Evolutionary conservation across 2,888 invertebrate species (phyloP).

Genomic region (Andrena chrysosceles): DNA sequence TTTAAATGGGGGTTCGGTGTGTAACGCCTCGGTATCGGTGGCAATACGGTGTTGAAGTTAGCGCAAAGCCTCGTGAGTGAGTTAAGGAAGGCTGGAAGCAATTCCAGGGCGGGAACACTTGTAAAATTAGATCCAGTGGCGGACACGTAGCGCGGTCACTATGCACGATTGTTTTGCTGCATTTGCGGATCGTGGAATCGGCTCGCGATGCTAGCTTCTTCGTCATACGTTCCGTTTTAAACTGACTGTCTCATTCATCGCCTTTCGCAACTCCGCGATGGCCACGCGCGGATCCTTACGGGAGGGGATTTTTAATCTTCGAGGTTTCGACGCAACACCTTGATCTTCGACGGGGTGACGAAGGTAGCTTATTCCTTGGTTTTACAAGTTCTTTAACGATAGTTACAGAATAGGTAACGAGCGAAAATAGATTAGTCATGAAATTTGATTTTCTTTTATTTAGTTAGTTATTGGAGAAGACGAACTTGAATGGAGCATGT

Average conservation of each 20-base stretch:
- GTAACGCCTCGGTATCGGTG: too few relatives aligned
- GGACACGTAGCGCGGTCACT: slow-evolving; percentile 28
- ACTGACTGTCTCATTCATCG: slow-evolving; percentile 63
- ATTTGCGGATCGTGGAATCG: slow-evolving; percentile 40
- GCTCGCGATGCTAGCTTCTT: slow-evolving; percentile 46
- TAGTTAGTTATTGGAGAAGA: neutral
- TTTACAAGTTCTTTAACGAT: neutral
- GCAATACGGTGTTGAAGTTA: neutral
- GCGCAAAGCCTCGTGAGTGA: too few relatives aligned
- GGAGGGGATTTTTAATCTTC: slow-evolving; percentile 30
- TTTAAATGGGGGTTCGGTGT: too few relatives aligned
- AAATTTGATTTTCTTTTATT: neutral
- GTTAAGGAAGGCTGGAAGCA: neutral
- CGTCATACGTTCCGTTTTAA: slow-evolving; percentile 71
- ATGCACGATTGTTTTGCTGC: slow-evolving; percentile 58
- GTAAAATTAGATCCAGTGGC: slow-evolving; percentile 39
- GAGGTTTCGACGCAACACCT: slow-evolving; percentile 8
- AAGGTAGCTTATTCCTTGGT: neutral
- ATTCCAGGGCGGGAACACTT: slow-evolving; percentile 1
- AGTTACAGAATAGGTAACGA: neutral
- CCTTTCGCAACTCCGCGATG: slow-evolving; percentile 43
- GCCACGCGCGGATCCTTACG: slow-evolving; percentile 29
- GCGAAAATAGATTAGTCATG: neutral
- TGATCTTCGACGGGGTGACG: slow-evolving; percentile 45
- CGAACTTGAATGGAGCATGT: neutral